Evolutionary conservation across 1,140 invertebrate genomes (phyloP).

Genomic region (Pararge aegeria): DNA sequence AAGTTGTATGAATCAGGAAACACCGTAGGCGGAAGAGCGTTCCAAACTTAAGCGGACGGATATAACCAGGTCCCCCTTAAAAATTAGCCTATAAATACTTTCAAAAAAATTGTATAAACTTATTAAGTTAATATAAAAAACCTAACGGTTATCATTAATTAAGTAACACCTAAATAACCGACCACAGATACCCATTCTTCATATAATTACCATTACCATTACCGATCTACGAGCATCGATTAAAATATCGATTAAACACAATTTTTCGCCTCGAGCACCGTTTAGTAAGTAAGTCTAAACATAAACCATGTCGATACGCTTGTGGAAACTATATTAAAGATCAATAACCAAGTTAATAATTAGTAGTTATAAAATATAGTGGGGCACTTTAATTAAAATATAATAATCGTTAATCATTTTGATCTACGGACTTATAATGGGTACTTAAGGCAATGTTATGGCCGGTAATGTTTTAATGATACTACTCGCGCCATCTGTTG

Average conservation of each 20-base stretch:
- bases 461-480: not conserved
- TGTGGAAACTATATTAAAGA: not conserved
- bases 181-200: no score
- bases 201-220: not conserved
- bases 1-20: no score
- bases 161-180: no score
- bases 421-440: not conserved
- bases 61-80: no score
- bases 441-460: not conserved
- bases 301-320: not conserved
- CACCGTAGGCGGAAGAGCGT: no score
- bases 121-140: no score
- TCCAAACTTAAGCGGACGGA: no score
- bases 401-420: conserved; percentile 4
- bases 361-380: conserved; percentile 2
- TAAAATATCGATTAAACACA: conserved; percentile 1
- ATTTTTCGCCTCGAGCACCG: not conserved
- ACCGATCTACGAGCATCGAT: not conserved
- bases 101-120: no score
- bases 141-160: no score
- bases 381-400: not conserved
- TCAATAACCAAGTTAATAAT: conserved; percentile 3
- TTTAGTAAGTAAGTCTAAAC: not conserved
- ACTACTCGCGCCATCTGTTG: not conserved
- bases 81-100: no score